Base-by-base conservation (phyloP, 2,888 invertebrate species). In the Synanthedon myopaeformis region DNA sequence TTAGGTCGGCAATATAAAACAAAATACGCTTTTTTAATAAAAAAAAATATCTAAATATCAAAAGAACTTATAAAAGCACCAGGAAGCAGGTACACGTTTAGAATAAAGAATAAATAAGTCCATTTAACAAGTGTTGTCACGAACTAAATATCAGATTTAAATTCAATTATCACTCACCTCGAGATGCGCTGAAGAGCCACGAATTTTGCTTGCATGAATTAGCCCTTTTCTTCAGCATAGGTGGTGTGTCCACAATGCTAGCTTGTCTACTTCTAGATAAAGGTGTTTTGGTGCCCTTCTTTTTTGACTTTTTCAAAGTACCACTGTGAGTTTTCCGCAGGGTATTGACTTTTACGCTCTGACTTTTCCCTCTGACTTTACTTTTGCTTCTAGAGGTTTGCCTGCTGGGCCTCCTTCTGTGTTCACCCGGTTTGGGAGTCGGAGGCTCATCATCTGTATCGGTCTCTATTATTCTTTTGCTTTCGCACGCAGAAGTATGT, bases 321-420 rank as follows among this genome's bases (percentile, higher is more conserved):
- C 87, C 87, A 48, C 86, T 86, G 52, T 87, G 87, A 23, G 83
- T 82, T 59, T 87, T 87, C 49, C 86, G 72, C 13, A 87, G 56
- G 0, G 87, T 86, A 53, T 83, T 86, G 5, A 87, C 76, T 71
- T 83, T 86, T 1, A 87, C 69, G 2, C 79, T 73, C 59, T 86
- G 87, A 60, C 86, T 86, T 59, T 87, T 87, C 1, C 87, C 87
- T 58, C 87, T 66, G 3, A 65, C 82, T 67, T 86, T 87, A 55
- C 87, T 87, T 63, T 87, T 87, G 63, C 84, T 82, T 61, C 87
- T 79, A 42, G 87, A 87, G 19, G 87, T 80, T 56, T 86, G 86
- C 56, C 87, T 69, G 56, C 87, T 87, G 6, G 87, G 64, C 58
- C 86, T 72, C 58, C 87, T 72, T 57, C 85, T 76, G 28, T 84